phyloP scores from a whole-genome alignment of 2,113 vertebrate species.

The Lampris megalopsis region DNA sequence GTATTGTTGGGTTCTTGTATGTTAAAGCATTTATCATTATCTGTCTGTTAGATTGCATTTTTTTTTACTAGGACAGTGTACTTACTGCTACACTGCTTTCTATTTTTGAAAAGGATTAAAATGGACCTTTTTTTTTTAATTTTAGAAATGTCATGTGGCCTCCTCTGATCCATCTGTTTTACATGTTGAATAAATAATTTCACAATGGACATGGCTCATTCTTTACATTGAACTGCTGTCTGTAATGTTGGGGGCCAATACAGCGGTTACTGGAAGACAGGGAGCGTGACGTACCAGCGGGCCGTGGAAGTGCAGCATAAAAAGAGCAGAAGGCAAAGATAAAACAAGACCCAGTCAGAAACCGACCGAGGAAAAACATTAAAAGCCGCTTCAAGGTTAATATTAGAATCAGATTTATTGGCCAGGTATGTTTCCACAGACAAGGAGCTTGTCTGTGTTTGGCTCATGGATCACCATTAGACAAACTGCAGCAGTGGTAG shows the following conservation, averaged over 20 bases:
- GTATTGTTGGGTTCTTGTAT: constrained; percentile 1
- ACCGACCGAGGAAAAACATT: constrained; percentile 28
- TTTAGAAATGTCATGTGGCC: not conserved
- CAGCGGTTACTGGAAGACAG: too few relatives aligned
- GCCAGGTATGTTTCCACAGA: too few relatives aligned
- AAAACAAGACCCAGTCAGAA: constrained; percentile 1
- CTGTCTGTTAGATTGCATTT: not conserved
- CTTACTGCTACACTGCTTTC: not conserved
- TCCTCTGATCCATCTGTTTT: constrained; percentile 35
- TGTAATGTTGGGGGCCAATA: not conserved
- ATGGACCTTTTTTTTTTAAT: constrained; percentile 25
- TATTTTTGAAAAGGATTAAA: not conserved
- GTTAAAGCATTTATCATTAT: not conserved
- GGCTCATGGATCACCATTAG: too few relatives aligned
- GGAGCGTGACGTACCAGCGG: too few relatives aligned
- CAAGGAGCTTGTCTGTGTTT: too few relatives aligned
- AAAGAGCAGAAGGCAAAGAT: too few relatives aligned
- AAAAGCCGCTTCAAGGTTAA: constrained; percentile 42
- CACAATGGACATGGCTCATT: constrained; percentile 18
- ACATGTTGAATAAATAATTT: constrained; percentile 62
- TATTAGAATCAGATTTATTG: too few relatives aligned
- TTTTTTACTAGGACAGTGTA: constrained; percentile 25
- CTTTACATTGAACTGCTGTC: not conserved
- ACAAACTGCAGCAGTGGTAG: too few relatives aligned
- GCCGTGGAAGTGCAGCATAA: too few relatives aligned